Conservation (phyloP, 1,140 invertebrate genomes). For the Drosophila pachea region DNA sequence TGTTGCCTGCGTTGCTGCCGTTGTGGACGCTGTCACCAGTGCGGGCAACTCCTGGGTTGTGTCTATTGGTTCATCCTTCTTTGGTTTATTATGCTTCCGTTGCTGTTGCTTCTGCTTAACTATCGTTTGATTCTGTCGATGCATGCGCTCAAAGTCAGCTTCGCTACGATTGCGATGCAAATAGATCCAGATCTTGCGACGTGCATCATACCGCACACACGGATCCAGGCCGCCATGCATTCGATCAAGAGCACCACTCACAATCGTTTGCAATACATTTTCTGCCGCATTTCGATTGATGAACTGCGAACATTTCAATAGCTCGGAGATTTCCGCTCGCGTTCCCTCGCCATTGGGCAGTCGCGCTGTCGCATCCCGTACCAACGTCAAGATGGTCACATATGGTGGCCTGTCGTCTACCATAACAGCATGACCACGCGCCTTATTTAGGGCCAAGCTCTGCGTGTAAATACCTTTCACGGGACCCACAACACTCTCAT, state of each 20-base stretch:
- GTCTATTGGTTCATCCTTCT: conserved; percentile 39
- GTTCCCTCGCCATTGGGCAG: conserved; percentile 97
- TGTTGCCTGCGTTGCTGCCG: conserved; percentile 11
- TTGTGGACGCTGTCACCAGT: conserved; percentile 45
- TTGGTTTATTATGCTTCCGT: conserved; percentile 57
- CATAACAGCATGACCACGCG: conserved; percentile 91
- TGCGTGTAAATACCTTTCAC: conserved; percentile 91
- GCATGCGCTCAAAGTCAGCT: conserved; percentile 86
- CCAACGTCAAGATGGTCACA: conserved; percentile 93
- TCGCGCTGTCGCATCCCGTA: conserved; percentile 94
- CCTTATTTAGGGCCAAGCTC: conserved; percentile 79
- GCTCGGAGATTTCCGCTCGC: conserved; percentile 86
- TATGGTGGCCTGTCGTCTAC: conserved; percentile 91
- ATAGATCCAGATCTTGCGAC: conserved; percentile 94
- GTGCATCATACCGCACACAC: conserved; percentile 93
- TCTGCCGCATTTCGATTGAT: conserved; percentile 86
- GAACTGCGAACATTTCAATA: conserved; percentile 85
- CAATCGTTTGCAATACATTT: conserved; percentile 88
- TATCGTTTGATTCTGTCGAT: conserved; percentile 78
- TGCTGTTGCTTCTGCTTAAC: conserved; percentile 74
- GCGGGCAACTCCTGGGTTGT: conserved; percentile 52
- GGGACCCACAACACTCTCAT: conserved; percentile 92
- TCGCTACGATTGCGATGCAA: conserved; percentile 88
- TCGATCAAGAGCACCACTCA: conserved; percentile 92
- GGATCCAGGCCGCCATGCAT: conserved; percentile 94